Evolutionary conservation across 2,888 invertebrate genomes (phyloP), one percentile per base, ranked within the genome.

Genomic region (Lypha dubia): DNA sequence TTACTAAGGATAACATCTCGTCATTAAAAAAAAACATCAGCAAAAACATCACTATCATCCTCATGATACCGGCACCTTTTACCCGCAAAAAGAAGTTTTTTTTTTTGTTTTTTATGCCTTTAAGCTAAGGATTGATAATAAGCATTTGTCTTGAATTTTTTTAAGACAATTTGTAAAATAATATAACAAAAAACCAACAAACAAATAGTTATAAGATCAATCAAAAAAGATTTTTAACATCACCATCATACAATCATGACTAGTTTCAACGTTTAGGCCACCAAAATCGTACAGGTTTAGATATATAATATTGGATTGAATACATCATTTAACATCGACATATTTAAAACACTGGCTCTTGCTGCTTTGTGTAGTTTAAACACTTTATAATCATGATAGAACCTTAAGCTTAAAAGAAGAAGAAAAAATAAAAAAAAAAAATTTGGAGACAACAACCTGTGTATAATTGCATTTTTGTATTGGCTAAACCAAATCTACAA

Each of bases 191-290:
- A 75, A 53, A 65, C 17, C 28, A 70, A 79, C 79, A 56, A 79
- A 71, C 79, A 77, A 84, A 70, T 86, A 82, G 70, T 85, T 74
- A 82, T 84, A 86, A 76, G 82, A 76, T 63, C 73, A 85, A 85
- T 84, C 71, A 82, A 79, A 88, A 81, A 41, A 49, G 56, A 51
- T 68, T 87, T 76, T 86, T 86, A 86, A 84, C 83, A 82, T 83
- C 87, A 87, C 53, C 85, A 84, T 71, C 79, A 76, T 20, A 68
- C 62, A 56, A 83, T 84, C 77, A 83, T 89, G 89, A 75, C 28
- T 75, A 73, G 74, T 76, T 70, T 75, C 89, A 90, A 75, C 88
- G 87, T 87, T 85, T 89, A 89, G 89, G 89, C 87, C 89, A 84
- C 86, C 87, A 89, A 89, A 89, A 88, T 71, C 49, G 20, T 56